A percentile compares a stretch with the other conserved stretches of the same genome.
Conservation (phyloP, 1,140 invertebrate genomes). For the Macrocentrus cingulum region DNA sequence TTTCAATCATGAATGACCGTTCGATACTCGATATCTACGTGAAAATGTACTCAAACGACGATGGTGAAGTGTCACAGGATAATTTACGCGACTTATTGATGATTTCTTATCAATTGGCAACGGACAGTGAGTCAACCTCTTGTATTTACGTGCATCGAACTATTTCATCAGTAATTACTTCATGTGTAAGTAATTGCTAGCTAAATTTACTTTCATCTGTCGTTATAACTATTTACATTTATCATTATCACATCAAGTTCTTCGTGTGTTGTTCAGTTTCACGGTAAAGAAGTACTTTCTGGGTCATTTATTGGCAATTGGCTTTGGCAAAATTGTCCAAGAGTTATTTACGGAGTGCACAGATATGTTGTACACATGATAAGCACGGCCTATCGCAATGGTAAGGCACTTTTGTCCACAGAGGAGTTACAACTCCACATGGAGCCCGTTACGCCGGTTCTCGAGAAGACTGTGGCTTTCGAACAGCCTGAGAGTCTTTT, state of each 20-base stretch:
- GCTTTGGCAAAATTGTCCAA: conserved; percentile 74
- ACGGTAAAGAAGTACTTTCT: conserved; percentile 73
- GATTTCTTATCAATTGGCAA: conserved; percentile 73
- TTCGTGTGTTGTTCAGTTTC: conserved; percentile 61
- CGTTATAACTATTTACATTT: not conserved
- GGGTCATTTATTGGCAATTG: conserved; percentile 76
- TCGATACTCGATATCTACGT: conserved; percentile 69
- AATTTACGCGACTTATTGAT: conserved; percentile 66
- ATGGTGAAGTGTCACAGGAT: conserved; percentile 62
- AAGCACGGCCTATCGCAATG: conserved; percentile 72
- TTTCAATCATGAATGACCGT: conserved; percentile 68
- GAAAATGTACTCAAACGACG: conserved; percentile 61
- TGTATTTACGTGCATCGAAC: conserved; percentile 69
- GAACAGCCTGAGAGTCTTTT: conserved; percentile 43
- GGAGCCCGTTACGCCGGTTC: conserved; percentile 73
- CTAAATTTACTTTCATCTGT: conserved; percentile 10
- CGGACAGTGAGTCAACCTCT: conserved; percentile 65
- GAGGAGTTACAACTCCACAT: conserved; percentile 54
- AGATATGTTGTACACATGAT: conserved; percentile 76
- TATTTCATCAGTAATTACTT: conserved; percentile 69
- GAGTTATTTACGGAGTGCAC: conserved; percentile 75
- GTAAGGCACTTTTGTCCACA: conserved; percentile 57
- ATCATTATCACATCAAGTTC: not conserved
- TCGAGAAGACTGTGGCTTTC: conserved; percentile 65
- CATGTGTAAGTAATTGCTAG: conserved; percentile 65